Evolutionary conservation across 1,140 invertebrate genomes (phyloP), one percentile per base, ranked within the genome.

Genomic region (Eueides isabella): DNA sequence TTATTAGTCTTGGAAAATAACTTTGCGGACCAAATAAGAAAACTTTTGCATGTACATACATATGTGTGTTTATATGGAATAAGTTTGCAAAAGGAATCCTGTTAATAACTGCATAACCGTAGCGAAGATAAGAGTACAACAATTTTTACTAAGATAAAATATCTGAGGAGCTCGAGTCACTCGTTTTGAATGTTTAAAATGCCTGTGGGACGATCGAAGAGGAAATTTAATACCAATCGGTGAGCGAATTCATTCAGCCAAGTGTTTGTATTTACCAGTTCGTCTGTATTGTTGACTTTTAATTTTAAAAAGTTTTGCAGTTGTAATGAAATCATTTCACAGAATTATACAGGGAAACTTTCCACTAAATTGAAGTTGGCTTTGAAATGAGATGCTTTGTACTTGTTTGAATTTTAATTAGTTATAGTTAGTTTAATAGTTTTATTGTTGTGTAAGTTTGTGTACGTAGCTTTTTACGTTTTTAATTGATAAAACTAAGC

Each of bases 61-160:
- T 61, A 44, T 6, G 11, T 2, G 7, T 9, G 1, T 44, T n/a
- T 44, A 19, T 44, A 44, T 19, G 41, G 5, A 44, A n/a, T 19
- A 19, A 44, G n/a, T 44, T 19, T 14, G 12, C 4, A 14, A 26
- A 19, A 26, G 19, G 48, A 14, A 26, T 12, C n/a, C 48, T n/a
- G 48, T 61, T 61, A 61, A 26, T 61, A 26, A 61, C 19, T 61
- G 19, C 48, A 12, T 61, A 61, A 26, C 48, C 48, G 12, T 61
- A 26, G 2, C 48, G 11, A 6, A 61, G 19, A 61, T 61, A 23
- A 61, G 48, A 9, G 48, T 23, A 61, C n/a, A 6, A 61, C 41
- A 41, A 19, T 48, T 64, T 23, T 71, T 33, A 55, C 30, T 64
- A 33, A 65, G 38, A 48, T 65, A 26, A 64, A 65, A 31, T 71